Evolutionary conservation across 1,140 invertebrate genomes (phyloP), one percentile per base, ranked within the genome.

Genomic region (Dufourea novaeangliae): DNA sequence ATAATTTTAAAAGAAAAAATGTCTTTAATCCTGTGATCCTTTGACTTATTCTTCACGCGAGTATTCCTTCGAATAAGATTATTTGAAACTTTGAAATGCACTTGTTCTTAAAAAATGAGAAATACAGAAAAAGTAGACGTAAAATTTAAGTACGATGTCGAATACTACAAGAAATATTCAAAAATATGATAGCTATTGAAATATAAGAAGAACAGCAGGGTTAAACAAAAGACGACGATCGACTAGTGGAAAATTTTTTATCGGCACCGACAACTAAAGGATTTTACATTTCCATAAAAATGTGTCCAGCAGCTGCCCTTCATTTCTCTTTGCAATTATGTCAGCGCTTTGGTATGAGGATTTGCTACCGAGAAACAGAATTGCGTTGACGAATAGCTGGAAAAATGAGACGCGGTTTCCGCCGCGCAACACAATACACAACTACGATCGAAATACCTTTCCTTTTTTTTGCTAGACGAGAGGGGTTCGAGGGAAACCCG

Each of bases 271-370:
- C 25, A 27, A 34, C 25, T 14, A 50, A 14, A 46, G 14, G 39
- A 44, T 63, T 62, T 72, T 22, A 39, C 37, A 20, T 22, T 14
- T 17, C 11, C 41, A 25, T 34, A 73, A 64, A 76, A 76, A 68
- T 46, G 22, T 39, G 37, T 34, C 41, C n/a, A 2, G 5, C 32
- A 11, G 5, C 17, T 68, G 64, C 66, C 41, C 52, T 50, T 76
- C 66, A 8, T 76, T 29, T 69, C 41, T 52, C 22, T n/a, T n/a
- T 2, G 32, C 39, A 27, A 75, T 76, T 76, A 56, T 67, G 32
- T 57, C 68, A 76, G 37, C 52, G 25, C 2, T 11, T 68, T n/a
- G 72, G 72, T 75, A 75, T 59, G 41, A 69, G 73, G 54, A 76
- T 69, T 76, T 27, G 14, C 29, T 76, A 69, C 73, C 54, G 12